A percentile compares a stretch with the other conserved stretches of the same genome.
phyloP scores from a whole-genome alignment of 2,113 vertebrate species.

The Charadrius vociferus region DNA sequence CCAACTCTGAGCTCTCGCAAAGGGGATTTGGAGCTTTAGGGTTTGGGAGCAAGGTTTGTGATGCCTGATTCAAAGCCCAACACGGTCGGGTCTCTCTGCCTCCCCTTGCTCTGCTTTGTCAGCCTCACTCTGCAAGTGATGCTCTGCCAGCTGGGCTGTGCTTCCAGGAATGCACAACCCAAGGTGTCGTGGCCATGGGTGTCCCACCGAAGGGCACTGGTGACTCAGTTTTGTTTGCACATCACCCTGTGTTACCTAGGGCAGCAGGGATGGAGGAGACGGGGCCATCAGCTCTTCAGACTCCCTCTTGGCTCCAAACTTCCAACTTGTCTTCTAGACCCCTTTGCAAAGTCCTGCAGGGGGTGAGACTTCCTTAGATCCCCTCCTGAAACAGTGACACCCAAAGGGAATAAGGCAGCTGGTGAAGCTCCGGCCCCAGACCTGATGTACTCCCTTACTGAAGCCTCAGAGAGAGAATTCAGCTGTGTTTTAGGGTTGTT shows the following conservation, averaged over 20 bases:
- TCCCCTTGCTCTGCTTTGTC: not conserved
- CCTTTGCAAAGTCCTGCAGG: not conserved
- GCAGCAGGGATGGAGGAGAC: not conserved
- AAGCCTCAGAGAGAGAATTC: not conserved
- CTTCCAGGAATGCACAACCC: not conserved
- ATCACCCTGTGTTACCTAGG: not conserved
- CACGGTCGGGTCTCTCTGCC: accelerated
- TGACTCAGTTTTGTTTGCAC: not conserved
- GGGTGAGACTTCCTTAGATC: not conserved
- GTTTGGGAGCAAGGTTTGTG: accelerated
- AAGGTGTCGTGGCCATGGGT: accelerated
- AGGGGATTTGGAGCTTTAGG: not conserved
- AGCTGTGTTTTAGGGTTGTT: accelerated
- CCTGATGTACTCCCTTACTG: not conserved
- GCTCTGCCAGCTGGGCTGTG: not conserved
- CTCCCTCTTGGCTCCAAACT: not conserved
- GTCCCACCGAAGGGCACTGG: accelerated
- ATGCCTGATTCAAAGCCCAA: not conserved
- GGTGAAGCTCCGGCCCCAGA: accelerated
- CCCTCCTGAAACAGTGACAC: not conserved
- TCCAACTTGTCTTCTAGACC: not conserved
- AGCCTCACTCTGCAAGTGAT: not conserved
- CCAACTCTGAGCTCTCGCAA: not conserved
- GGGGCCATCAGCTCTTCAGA: not conserved
- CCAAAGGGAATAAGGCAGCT: not conserved